These are phyloP conservation scores for Ophonus ardosiacus DNA, from an alignment of 2,888 invertebrate genomes.

Conservation along the genomic window DNA sequence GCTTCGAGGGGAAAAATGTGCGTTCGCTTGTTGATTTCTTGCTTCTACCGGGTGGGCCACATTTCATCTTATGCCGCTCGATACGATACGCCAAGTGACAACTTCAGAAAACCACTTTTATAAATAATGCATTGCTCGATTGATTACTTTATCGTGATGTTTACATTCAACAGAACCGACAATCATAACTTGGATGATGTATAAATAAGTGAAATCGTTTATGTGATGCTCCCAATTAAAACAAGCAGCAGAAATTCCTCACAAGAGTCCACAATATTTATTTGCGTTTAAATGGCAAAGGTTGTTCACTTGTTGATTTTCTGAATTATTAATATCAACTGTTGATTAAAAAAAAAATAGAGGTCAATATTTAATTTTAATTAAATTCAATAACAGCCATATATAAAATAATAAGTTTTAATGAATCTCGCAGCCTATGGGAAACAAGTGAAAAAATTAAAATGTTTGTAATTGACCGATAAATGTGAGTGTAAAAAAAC, in stretches of 20 bases:
- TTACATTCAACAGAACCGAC: neutral
- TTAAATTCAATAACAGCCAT: too few species aligned
- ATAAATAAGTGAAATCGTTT: neutral
- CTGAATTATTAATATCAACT: neutral
- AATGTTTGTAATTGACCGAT: too few species aligned
- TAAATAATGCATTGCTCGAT: conserved; percentile 16
- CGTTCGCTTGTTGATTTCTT: conserved; percentile 5
- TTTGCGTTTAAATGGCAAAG: neutral
- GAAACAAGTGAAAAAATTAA: too few species aligned
- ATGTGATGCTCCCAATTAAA: neutral
- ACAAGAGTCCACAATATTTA: neutral
- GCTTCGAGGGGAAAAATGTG: neutral
- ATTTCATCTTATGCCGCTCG: neutral
- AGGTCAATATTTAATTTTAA: too few species aligned
- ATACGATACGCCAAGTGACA: neutral
- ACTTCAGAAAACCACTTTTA: conserved; percentile 5
- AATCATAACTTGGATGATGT: neutral
- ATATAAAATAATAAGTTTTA: too few species aligned
- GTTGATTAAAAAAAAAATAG: too few species aligned
- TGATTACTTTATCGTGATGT: conserved; percentile 3
- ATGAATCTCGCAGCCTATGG: too few species aligned
- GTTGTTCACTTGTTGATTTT: neutral
- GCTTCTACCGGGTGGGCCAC: conserved; percentile 43
- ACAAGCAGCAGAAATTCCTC: too few species aligned
- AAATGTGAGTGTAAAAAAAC: too few species aligned